Evolutionary conservation across 1,140 invertebrate species (phyloP).

Genomic region (Aricia agestis): DNA sequence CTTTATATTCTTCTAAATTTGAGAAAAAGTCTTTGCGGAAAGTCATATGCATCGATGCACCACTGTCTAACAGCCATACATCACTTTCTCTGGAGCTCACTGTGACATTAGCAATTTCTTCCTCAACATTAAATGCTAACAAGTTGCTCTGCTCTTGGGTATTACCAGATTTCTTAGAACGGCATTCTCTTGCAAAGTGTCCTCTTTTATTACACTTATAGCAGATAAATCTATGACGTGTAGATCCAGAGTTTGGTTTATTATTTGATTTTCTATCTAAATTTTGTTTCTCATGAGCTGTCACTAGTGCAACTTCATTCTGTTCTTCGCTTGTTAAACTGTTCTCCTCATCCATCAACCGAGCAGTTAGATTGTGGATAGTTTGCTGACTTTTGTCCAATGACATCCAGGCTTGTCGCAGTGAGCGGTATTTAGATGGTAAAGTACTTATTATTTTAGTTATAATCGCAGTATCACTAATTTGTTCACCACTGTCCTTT

Average conservation of each 20-base stretch:
- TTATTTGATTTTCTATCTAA: background rate
- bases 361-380: slow-evolving; percentile 43
- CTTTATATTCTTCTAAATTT: slow-evolving; percentile 27
- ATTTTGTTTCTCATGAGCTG: slow-evolving; percentile 22
- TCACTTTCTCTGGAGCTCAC: background rate
- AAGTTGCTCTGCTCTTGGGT: slow-evolving; percentile 4
- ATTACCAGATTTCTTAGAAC: background rate
- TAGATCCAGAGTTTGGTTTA: no score
- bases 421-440: slow-evolving; percentile 42
- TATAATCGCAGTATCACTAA: slow-evolving; percentile 50
- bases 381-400: slow-evolving; percentile 49
- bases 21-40: slow-evolving; percentile 31
- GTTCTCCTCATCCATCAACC: slow-evolving; percentile 55
- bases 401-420: slow-evolving; percentile 56
- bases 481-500: slow-evolving; percentile 42
- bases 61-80: slow-evolving; percentile 47
- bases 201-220: slow-evolving; percentile 31
- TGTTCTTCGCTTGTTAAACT: slow-evolving; percentile 27
- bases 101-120: background rate
- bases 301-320: slow-evolving; percentile 36
- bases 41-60: slow-evolving; percentile 45
- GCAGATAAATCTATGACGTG: slow-evolving; percentile 26
- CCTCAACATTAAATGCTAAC: slow-evolving; percentile 21
- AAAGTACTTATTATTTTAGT: slow-evolving; percentile 48
- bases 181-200: slow-evolving; percentile 30